phyloP scores from a whole-genome alignment of 2,113 vertebrate species.

The Struthio camelus region DNA sequence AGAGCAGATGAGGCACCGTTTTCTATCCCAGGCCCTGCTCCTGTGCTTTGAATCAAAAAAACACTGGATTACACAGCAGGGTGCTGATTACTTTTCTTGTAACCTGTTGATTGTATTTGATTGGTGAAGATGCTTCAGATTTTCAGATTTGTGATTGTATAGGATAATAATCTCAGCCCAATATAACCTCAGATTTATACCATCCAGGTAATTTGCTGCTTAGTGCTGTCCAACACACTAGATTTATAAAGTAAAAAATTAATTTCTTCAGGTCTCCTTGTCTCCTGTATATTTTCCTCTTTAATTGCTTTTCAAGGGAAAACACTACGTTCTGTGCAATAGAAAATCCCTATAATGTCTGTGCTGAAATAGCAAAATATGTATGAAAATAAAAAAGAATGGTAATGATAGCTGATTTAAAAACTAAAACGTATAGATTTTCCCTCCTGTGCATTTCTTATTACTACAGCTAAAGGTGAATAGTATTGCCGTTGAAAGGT shows the following conservation, averaged over 20 bases:
- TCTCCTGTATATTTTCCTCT: neutral
- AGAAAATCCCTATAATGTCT: neutral
- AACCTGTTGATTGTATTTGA: neutral
- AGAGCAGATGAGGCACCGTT: accelerated
- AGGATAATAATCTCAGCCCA: neutral
- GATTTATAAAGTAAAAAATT: neutral
- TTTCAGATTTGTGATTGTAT: neutral
- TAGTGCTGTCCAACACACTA: neutral
- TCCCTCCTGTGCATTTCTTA: neutral
- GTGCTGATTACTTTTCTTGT: neutral
- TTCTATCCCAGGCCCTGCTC: neutral
- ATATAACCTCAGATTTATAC: neutral
- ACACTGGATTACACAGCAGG: neutral
- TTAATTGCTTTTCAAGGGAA: neutral
- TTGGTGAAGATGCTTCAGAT: neutral
- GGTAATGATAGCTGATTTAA: neutral
- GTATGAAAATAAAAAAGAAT: neutral
- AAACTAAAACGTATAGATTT: neutral
- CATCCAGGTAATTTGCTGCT: neutral
- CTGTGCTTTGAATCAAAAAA: neutral
- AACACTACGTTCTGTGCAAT: neutral
- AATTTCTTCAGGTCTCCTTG: neutral
- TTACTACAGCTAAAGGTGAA: neutral
- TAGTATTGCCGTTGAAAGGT: neutral
- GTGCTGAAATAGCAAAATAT: neutral